Evolutionary conservation across 2,888 invertebrate species (phyloP).

Genomic region (Pyrrhia umbra): DNA sequence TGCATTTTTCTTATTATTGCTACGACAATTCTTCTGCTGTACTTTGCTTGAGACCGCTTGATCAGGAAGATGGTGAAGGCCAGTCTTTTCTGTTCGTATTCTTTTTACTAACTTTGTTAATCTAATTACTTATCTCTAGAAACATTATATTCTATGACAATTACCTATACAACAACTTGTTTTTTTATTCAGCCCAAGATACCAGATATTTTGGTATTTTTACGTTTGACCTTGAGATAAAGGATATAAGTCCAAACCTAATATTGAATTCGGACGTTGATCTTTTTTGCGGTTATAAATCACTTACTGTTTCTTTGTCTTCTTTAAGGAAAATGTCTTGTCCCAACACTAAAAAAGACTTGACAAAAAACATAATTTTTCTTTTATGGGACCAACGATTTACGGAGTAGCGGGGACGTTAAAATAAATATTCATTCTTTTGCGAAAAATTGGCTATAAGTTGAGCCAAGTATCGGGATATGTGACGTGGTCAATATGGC

Average conservation of each 20-base stretch:
- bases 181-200: no score
- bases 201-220: no score
- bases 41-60: no score
- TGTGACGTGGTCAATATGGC: conserved; percentile 20
- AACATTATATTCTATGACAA: no score
- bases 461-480: conserved; percentile 26
- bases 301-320: conserved; percentile 42
- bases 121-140: no score
- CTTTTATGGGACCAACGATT: conserved; percentile 13
- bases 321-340: conserved; percentile 43
- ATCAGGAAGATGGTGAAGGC: no score
- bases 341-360: conserved; percentile 16
- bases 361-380: conserved; percentile 35
- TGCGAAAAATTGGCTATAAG: conserved; percentile 19
- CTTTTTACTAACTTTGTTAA: no score
- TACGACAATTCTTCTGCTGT: no score
- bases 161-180: no score
- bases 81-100: no score
- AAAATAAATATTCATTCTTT: conserved; percentile 16
- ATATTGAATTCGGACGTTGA: conserved; percentile 47
- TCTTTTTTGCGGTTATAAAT: conserved; percentile 54
- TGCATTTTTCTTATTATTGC: no score
- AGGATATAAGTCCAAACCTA: conserved; percentile 32
- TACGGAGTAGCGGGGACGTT: not conserved
- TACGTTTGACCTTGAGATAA: not conserved